Percentiles rank a stretch among this genome's conserved stretches.
Evolutionary conservation across 2,888 invertebrate species (phyloP).

Genomic region (Sipha maydis): DNA sequence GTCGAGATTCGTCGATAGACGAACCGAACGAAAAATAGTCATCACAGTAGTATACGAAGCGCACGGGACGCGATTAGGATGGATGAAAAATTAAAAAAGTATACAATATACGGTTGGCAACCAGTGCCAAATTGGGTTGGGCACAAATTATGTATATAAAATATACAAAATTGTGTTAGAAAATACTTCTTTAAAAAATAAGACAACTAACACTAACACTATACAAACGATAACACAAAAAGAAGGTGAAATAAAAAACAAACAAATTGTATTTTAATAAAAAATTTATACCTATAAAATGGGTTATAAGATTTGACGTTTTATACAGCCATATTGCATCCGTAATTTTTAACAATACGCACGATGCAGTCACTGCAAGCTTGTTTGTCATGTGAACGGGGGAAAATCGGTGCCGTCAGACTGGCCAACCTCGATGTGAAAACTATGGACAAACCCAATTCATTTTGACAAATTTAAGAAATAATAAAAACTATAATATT

Average conservation of each 20-base stretch:
- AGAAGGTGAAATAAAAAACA: slow-evolving; percentile 41
- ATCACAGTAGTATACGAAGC: slow-evolving; percentile 30
- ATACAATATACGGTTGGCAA: slow-evolving; percentile 30
- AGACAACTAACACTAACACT: slow-evolving; percentile 49
- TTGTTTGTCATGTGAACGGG: slow-evolving; percentile 59
- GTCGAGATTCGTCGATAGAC: slow-evolving; percentile 58
- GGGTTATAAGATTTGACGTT: slow-evolving; percentile 57
- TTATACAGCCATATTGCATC: slow-evolving; percentile 61
- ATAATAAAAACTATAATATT: background rate
- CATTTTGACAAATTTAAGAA: background rate
- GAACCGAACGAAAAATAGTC: slow-evolving; percentile 47
- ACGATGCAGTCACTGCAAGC: slow-evolving; percentile 61
- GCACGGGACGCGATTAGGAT: slow-evolving; percentile 47
- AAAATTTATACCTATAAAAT: slow-evolving; percentile 56
- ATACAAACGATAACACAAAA: slow-evolving; percentile 52
- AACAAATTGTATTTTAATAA: slow-evolving; percentile 38
- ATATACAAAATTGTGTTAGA: slow-evolving; percentile 39
- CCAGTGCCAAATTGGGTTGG: slow-evolving; percentile 59
- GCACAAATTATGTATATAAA: slow-evolving; percentile 59
- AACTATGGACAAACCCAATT: background rate
- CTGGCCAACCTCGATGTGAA: slow-evolving; percentile 44
- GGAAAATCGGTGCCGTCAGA: slow-evolving; percentile 51
- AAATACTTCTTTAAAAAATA: slow-evolving; percentile 12
- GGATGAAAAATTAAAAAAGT: slow-evolving; percentile 57
- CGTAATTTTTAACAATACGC: slow-evolving; percentile 60